Percentiles rank a stretch among this genome's conserved stretches.
Conservation (phyloP, 2,797 vertebrate species). For the Sebastes minor region DNA sequence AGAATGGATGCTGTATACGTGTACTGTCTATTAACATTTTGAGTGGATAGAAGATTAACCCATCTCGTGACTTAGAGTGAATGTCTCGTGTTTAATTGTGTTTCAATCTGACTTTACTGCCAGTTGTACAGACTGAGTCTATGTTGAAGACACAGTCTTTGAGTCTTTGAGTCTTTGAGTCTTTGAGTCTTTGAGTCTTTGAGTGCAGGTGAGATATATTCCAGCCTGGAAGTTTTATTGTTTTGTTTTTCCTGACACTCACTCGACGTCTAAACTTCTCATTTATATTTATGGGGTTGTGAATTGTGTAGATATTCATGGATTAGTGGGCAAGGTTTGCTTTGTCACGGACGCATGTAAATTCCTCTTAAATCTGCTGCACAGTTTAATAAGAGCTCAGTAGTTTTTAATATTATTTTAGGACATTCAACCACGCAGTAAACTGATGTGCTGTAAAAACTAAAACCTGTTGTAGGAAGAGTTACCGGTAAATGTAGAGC, state of each 20-base stretch:
- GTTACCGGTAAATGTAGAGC: not conserved
- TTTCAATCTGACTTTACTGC: not conserved
- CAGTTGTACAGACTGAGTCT: not conserved
- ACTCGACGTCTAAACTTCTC: not conserved
- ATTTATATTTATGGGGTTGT: not conserved
- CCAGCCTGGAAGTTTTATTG: conserved; percentile 54
- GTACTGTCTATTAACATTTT: not conserved
- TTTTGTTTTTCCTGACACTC: conserved; percentile 49
- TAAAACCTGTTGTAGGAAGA: not conserved
- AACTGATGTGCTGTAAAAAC: not conserved
- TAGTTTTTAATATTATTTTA: not conserved
- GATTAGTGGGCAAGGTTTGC: not conserved
- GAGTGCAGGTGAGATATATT: conserved; percentile 39
- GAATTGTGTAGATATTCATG: conserved; percentile 2
- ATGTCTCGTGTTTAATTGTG: not conserved
- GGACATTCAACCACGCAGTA: not conserved
- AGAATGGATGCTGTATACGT: not conserved
- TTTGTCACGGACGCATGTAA: not conserved
- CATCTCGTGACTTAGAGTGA: not conserved
- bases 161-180: not conserved
- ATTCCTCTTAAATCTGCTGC: conserved; percentile 1
- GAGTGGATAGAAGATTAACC: not conserved
- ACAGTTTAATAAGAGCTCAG: not conserved
- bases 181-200: not conserved
- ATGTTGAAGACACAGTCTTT: not conserved